Base-by-base conservation (phyloP, 2,888 invertebrate species). In the Gasteruption jaculator region DNA sequence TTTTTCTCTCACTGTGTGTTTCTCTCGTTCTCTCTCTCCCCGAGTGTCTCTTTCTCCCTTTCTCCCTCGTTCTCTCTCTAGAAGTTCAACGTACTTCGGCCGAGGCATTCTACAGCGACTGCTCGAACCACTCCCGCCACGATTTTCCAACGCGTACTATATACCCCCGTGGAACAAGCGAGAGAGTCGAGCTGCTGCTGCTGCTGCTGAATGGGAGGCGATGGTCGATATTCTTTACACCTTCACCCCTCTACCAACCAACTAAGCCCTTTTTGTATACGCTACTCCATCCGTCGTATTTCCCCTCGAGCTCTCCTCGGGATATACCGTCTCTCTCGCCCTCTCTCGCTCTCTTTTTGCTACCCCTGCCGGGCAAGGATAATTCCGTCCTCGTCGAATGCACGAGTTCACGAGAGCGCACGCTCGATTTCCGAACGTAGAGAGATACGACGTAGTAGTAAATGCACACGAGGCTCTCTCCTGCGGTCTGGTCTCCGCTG, bases 121-220 rank as follows among this genome's bases (percentile, higher is more conserved):
- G 32, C 22, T 26, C 8, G 16, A 16, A 5, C 5, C n/a, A 22
- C 25, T 32, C 8, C 21, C 15, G 15, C 20, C 12, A 10, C 8
- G 12, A 18, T 32, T 21, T 38, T 38, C 30, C 27, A 15, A 18
- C 5, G 12, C 20, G 21, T 33, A 24, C 10, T 21, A n/a, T n/a
- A n/a, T n/a, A n/a, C n/a, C n/a, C n/a, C n/a, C n/a, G n/a, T n/a
- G n/a, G n/a, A n/a, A n/a, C n/a, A n/a, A 24, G 29, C 41, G 46
- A 48, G 40, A 50, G 49, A 44, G 46, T 41, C 52, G 38, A 46
- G 43, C 51, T n/a, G n/a, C n/a, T n/a, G n/a, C n/a, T n/a, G n/a
- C n/a, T n/a, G n/a, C n/a, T n/a, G n/a, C n/a, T 58, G 57, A 64
- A 61, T 60, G 59, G 56, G 50, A 60, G 57, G 53, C 52, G 51